Evolutionary conservation across 2,888 invertebrate species (phyloP).

Genomic region (Pemphredon lugubris): DNA sequence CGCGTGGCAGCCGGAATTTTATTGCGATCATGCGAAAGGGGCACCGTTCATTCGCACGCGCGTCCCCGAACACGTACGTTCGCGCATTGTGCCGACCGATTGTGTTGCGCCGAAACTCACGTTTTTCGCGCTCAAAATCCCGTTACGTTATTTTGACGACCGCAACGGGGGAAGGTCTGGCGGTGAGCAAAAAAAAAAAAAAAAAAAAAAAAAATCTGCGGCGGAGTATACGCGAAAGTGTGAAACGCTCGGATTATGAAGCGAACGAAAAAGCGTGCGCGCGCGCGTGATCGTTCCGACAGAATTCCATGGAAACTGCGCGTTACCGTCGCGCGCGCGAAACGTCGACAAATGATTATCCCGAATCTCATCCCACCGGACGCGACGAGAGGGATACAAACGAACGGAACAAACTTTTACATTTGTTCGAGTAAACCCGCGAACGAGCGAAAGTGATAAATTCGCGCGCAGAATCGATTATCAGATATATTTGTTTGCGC

Average conservation of each 20-base stretch:
- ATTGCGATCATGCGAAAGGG: slow-evolving; percentile 46
- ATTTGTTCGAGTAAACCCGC: neutral
- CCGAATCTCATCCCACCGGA: neutral
- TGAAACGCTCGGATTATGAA: slow-evolving; percentile 4
- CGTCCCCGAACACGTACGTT: slow-evolving; percentile 33
- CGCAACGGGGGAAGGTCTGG: slow-evolving; percentile 11
- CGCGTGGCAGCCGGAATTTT: slow-evolving; percentile 36
- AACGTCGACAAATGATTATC: neutral
- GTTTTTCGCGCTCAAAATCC: slow-evolving; percentile 18
- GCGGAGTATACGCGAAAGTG: neutral
- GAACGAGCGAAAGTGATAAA: slow-evolving; percentile 2
- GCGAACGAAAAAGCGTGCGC: neutral
- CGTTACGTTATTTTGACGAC: slow-evolving; percentile 24
- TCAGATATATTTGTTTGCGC: neutral
- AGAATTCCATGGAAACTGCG: neutral
- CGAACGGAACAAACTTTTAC: neutral
- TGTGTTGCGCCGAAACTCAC: neutral
- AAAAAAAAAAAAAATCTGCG: too few species aligned
- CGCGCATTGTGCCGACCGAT: slow-evolving; percentile 28
- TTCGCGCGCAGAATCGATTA: slow-evolving; percentile 1
- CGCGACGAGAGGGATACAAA: neutral
- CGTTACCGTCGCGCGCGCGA: neutral
- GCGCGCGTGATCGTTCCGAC: neutral
- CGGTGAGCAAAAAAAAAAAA: neutral
- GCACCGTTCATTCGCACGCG: slow-evolving; percentile 41